Percentiles rank a stretch among this genome's conserved stretches.
Conservation (phyloP, 37 sponge, comb jelly and placozoan species). For the Spongilla lacustris region DNA sequence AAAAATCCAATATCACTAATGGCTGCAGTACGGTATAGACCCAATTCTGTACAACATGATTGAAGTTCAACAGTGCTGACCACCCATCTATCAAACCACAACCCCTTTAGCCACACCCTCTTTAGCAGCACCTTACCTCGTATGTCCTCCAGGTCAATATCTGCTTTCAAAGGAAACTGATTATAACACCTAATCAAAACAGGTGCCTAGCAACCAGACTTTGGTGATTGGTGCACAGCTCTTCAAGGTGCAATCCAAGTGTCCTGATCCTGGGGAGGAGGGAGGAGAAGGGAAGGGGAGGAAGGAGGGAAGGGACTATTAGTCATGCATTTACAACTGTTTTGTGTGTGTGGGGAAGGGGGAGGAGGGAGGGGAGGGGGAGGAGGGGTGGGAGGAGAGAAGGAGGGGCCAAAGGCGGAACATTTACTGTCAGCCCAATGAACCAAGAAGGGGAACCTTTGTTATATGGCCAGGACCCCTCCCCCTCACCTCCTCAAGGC, state of each 20-base stretch:
- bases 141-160: background rate
- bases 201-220: background rate
- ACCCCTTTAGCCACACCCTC: background rate
- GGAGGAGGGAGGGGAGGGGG: background rate
- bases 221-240: background rate
- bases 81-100: too few relatives aligned
- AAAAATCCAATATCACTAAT: background rate
- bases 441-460: too few relatives aligned
- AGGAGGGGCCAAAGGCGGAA: background rate
- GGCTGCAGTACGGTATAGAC: background rate
- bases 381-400: too few relatives aligned
- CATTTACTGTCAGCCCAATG: too few relatives aligned
- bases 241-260: background rate
- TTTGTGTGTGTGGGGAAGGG: too few relatives aligned
- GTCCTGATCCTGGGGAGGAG: background rate
- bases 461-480: background rate
- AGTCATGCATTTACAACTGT: too few relatives aligned
- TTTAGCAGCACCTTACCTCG: background rate
- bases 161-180: background rate
- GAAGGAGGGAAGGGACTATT: too few relatives aligned
- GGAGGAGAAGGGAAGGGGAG: background rate
- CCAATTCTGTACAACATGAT: too few relatives aligned
- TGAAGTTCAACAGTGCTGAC: too few relatives aligned
- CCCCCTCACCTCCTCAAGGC: conserved; percentile 16
- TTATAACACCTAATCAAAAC: background rate